Base-by-base conservation (phyloP, 2,113 vertebrate species). In the Saccopteryx bilineata region DNA sequence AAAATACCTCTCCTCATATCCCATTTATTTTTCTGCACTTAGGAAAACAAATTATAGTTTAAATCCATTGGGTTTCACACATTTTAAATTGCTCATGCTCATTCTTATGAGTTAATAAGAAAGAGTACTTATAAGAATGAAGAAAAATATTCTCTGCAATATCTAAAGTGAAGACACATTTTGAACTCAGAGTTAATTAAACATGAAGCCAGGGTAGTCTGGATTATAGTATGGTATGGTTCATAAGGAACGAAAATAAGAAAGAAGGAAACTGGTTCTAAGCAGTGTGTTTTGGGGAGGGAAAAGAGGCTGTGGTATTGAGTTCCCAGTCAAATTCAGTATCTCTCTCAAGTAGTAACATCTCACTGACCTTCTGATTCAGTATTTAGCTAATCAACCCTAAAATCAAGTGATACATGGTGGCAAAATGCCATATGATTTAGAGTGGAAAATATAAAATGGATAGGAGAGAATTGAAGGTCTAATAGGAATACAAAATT, bases 161-260 rank as follows among this genome's bases (percentile, higher is more conserved):
- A 86, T 85, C 72, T 95, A 94, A 88, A 31, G 33, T 90, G 61
- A 95, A 92, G 68, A 86, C 13, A 92, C 79, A 19, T 56, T 92
- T 82, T 80, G 23, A 96, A n/a, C n/a, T 91, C 54, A 76, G 39
- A 95, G 52, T 83, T 96, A 91, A 96, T 97, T 96, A 96, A 92
- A 93, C 66, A 92, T 19, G 65, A 96, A 88, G 17, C 17, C 65
- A 79, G 66, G 61, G 9, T 50, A 65, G 95, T 86, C 63, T 91
- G 74, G 24, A 89, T 83, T 46, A 80, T 10, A 2, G 12, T 21
- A 2, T 72, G 52, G 50, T 69, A 76, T 61, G 11, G 1, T 23
- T 87, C 54, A 18, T 31, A 72, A 14, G 14, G 26, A 95, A 46
- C 3, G 80, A 71, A 81, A 86, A 13, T 74, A 85, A 81, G 31